Evolutionary conservation across 2,888 invertebrate species (phyloP).

Genomic region (Embidobia sp.): DNA sequence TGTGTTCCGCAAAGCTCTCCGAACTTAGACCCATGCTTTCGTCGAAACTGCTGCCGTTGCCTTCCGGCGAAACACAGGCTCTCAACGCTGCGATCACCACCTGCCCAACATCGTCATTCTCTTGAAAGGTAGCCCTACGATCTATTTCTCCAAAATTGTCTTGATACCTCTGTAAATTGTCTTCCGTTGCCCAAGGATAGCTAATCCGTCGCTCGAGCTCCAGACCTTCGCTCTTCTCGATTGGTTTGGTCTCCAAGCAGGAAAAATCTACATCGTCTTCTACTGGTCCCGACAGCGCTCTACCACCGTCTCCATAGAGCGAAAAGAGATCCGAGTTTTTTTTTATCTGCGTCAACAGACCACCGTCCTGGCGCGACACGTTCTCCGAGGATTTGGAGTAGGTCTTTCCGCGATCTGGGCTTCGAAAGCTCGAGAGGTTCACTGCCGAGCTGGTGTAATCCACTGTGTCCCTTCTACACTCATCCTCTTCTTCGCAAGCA

Average conservation of each 20-base stretch:
- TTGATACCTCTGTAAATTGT: background rate
- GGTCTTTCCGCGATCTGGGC: slow-evolving; percentile 26
- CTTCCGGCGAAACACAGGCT: too few species aligned
- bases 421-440: slow-evolving; percentile 58
- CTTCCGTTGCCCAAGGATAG: background rate
- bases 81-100: too few species aligned
- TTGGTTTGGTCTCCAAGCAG: slow-evolving; percentile 79
- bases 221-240: slow-evolving; percentile 67
- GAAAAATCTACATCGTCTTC: slow-evolving; percentile 79
- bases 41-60: too few species aligned
- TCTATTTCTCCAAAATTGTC: background rate
- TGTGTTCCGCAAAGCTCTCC: too few species aligned
- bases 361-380: slow-evolving; percentile 64
- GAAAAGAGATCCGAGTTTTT: slow-evolving; percentile 81
- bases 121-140: slow-evolving; percentile 26
- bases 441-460: slow-evolving; percentile 67
- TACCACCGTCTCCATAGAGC: slow-evolving; percentile 76
- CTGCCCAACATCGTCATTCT: too few species aligned
- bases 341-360: slow-evolving; percentile 78
- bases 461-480: slow-evolving; percentile 53
- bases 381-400: slow-evolving; percentile 71
- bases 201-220: slow-evolving; percentile 59
- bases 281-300: slow-evolving; percentile 56
- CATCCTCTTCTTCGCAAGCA: slow-evolving; percentile 78
- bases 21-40: too few species aligned